A percentile compares a stretch with the other conserved stretches of the same genome.
These are phyloP conservation scores for Campoplex nolae DNA, from an alignment of 2,888 invertebrate genomes.

Conservation along the genomic window DNA sequence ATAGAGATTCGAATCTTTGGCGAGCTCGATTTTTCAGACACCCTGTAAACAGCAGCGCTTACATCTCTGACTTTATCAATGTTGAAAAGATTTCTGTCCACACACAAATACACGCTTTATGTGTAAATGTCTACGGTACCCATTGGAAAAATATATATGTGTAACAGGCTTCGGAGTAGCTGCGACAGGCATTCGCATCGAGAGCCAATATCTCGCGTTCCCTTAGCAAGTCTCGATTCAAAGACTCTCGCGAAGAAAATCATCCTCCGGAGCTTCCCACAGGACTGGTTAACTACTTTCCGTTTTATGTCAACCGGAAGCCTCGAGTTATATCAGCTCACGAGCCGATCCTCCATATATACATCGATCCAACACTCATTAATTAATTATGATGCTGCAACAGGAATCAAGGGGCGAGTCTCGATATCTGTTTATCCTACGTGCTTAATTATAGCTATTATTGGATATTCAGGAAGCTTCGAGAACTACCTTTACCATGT, in stretches of 20 bases:
- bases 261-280: constrained; percentile 51
- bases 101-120: not conserved
- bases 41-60: not conserved
- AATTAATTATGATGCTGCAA: constrained; percentile 44
- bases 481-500: constrained; percentile 12
- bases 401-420: not conserved
- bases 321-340: constrained; percentile 63
- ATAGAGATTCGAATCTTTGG: not conserved
- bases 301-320: constrained; percentile 69
- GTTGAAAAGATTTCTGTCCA: constrained; percentile 4
- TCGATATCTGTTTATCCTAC: constrained; percentile 20
- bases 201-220: constrained; percentile 38
- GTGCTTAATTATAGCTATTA: constrained; percentile 30
- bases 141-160: constrained; percentile 27
- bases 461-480: constrained; percentile 2
- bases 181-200: constrained; percentile 29
- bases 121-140: not conserved
- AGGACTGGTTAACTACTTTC: constrained; percentile 63
- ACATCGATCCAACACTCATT: constrained; percentile 16
- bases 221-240: not conserved
- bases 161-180: constrained; percentile 50
- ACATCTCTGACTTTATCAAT: not conserved
- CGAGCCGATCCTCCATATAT: not conserved
- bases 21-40: not conserved
- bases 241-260: not conserved